Evolutionary conservation across 2,888 invertebrate species (phyloP), one percentile per base, ranked within the genome.

Genomic region (Erpobdella octoculata): DNA sequence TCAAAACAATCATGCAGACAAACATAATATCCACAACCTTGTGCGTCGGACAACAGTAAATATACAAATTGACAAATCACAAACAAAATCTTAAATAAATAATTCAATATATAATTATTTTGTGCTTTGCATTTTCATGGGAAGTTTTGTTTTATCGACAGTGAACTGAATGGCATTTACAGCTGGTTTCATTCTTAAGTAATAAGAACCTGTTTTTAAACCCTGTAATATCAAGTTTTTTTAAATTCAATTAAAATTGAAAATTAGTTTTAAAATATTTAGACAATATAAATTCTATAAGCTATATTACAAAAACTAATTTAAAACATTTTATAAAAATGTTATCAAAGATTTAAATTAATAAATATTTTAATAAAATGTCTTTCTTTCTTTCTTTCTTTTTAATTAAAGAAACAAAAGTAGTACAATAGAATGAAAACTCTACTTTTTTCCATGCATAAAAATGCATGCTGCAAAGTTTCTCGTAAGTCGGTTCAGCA

Each of bases 351-450:
- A 62, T 1, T 33, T 6, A 35, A 28, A n/a, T 62, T 31, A 9
- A 33, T 9, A 62, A 5, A 62, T 35, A 35, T 4, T 6, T 37
- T 37, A 33, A 31, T 59, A 12, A 33, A n/a, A 8, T n/a, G 28
- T n/a, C 37, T 33, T 59, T 37, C 12, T 12, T 21, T 0, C n/a
- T 18, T 9, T 28, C 87, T 88, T 84, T 90, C 87, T 85, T 91
- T 90, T 97, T 98, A 98, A 0, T 92, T 92, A 82, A 92, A 92
- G 84, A 98, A 98, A 84, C 99, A 98, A 88, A 99, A 97, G 2
- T 96, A 96, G 1, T 94, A 92, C 71, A 98, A 85, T 82, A 33
- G 12, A 12, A 8, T 35, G 36, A 28, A n/a, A n/a, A 0, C n/a
- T 18, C 21, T 28, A 87, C 88, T 84, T 90, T 87, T 85, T 91